These are phyloP conservation scores for Melanotaenia parkinsoni DNA, from an alignment of 2,797 vertebrate genomes.

Conservation along the genomic window DNA sequence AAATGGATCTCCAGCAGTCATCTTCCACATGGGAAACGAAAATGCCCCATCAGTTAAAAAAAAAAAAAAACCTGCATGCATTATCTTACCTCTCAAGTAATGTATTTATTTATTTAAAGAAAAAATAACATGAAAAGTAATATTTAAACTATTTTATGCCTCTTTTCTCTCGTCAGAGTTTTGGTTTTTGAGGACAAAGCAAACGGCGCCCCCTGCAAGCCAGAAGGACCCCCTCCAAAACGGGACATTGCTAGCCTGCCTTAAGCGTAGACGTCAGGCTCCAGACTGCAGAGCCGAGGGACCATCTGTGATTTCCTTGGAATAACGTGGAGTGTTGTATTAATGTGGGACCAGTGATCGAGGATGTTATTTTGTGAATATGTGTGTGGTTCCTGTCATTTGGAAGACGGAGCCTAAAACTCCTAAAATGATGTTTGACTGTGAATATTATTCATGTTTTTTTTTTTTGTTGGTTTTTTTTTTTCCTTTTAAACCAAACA, in stretches of 20 bases:
- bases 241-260: conserved; percentile 96
- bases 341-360: conserved; percentile 64
- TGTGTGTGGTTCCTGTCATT: conserved; percentile 61
- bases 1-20: background rate
- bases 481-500: conserved; percentile 55
- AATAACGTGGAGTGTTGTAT: conserved; percentile 64
- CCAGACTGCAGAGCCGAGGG: conserved; percentile 45
- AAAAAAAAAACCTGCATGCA: background rate
- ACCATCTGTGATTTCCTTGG: conserved; percentile 40
- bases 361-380: conserved; percentile 66
- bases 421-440: conserved; percentile 72
- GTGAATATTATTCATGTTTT: conserved; percentile 67
- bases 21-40: background rate
- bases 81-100: background rate
- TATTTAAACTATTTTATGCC: background rate
- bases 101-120: background rate
- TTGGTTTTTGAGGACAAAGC: conserved; percentile 98
- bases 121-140: background rate
- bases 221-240: conserved; percentile 91
- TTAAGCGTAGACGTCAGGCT: conserved; percentile 65
- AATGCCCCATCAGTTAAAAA: background rate
- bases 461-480: background rate
- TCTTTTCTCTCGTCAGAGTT: conserved; percentile 80
- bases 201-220: conserved; percentile 84
- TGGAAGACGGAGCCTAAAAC: conserved; percentile 57